Evolutionary conservation across 2,113 vertebrate genomes (phyloP).

Genomic region (Chloropsis hardwickii): DNA sequence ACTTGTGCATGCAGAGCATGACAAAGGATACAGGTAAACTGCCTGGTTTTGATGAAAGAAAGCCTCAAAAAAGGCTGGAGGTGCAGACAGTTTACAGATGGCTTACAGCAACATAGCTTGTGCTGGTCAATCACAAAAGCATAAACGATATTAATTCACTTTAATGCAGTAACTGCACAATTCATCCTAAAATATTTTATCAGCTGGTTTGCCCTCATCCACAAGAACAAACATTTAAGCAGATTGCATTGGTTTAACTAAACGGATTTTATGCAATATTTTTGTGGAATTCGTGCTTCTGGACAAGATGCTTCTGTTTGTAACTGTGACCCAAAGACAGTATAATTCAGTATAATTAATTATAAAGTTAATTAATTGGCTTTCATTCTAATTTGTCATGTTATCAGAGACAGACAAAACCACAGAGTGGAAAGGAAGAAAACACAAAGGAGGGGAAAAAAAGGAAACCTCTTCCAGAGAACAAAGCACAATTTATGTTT

Average conservation of each 20-base stretch:
- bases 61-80: background rate
- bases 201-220: background rate
- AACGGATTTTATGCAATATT: background rate
- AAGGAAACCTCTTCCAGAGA: background rate
- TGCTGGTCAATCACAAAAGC: background rate
- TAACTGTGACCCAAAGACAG: background rate
- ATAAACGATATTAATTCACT: background rate
- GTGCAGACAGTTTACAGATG: background rate
- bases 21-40: background rate
- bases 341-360: background rate
- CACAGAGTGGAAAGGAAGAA: background rate
- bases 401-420: background rate
- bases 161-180: background rate
- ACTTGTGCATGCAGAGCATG: background rate
- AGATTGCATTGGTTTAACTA: background rate
- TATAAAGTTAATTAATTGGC: background rate
- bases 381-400: background rate
- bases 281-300: background rate
- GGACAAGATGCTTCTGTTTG: background rate
- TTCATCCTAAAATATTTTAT: background rate
- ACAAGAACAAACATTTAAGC: background rate
- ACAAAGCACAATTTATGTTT: background rate
- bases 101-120: background rate
- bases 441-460: rapidly evolving
- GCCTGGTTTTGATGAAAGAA: background rate